Conservation (phyloP, 2,113 vertebrate species). For the Balaenoptera acutorostrata region DNA sequence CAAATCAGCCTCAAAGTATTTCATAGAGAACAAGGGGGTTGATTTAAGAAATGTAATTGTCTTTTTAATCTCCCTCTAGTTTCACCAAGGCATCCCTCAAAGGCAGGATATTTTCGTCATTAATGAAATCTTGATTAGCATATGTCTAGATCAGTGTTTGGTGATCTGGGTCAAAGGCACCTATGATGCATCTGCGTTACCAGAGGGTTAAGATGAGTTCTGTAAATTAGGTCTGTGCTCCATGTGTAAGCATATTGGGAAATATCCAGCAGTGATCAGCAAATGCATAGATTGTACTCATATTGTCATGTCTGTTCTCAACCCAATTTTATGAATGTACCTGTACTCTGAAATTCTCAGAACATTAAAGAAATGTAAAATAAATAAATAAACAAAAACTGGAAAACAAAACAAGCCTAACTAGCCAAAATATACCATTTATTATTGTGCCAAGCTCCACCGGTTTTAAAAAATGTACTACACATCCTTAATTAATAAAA, state of each 20-base stretch:
- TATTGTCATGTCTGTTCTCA: slow-evolving; percentile 59
- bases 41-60: slow-evolving; percentile 74
- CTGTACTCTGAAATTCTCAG: slow-evolving; percentile 29
- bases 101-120: slow-evolving; percentile 68
- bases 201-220: slow-evolving; percentile 62
- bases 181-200: slow-evolving; percentile 53
- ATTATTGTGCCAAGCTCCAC: background rate
- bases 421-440: background rate
- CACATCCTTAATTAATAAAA: background rate
- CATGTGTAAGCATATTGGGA: slow-evolving; percentile 48
- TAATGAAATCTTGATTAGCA: slow-evolving; percentile 75
- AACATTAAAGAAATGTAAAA: slow-evolving; percentile 30
- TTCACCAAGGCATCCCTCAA: slow-evolving; percentile 65
- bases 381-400: slow-evolving; percentile 22
- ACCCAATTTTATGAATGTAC: slow-evolving; percentile 58
- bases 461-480: background rate
- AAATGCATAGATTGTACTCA: slow-evolving; percentile 54
- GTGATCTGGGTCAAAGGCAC: slow-evolving; percentile 70
- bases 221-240: slow-evolving; percentile 66
- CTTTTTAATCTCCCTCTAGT: slow-evolving; percentile 68
- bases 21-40: slow-evolving; percentile 49
- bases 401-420: background rate
- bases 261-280: slow-evolving; percentile 60
- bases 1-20: slow-evolving; percentile 46
- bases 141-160: slow-evolving; percentile 66